phyloP scores from a whole-genome alignment of 2,113 vertebrate species.

The Echinops telfairi region DNA sequence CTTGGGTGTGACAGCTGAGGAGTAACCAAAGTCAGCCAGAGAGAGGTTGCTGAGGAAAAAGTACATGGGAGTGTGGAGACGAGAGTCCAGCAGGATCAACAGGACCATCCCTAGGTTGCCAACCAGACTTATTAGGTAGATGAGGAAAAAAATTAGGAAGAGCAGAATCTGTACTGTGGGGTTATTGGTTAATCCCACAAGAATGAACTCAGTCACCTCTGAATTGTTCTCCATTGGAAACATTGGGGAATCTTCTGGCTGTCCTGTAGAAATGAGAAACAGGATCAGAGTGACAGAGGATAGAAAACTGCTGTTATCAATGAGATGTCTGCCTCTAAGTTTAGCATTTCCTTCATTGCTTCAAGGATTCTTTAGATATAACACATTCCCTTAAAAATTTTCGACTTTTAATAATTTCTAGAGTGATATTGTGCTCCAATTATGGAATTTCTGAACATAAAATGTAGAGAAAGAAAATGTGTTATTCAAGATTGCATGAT shows the following conservation, averaged over 20 bases:
- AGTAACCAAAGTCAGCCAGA: not conserved
- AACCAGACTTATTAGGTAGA: slow-evolving; percentile 11
- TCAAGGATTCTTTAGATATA: not conserved
- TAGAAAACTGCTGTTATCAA: too few relatives aligned
- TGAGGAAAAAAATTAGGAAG: slow-evolving; percentile 22
- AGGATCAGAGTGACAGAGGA: not conserved
- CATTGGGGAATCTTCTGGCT: not conserved
- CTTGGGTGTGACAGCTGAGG: not conserved
- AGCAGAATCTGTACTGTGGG: not conserved
- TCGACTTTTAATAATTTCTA: not conserved
- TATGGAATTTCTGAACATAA: not conserved
- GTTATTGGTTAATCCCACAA: not conserved
- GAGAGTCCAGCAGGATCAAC: slow-evolving; percentile 4
- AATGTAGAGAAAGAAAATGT: not conserved
- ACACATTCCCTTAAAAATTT: not conserved
- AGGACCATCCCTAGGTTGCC: slow-evolving; percentile 27
- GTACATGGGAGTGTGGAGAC: slow-evolving; percentile 49
- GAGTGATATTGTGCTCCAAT: not conserved
- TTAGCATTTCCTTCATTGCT: not conserved
- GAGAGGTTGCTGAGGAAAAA: not conserved
- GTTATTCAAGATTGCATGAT: not conserved
- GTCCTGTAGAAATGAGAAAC: not conserved
- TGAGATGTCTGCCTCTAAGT: not conserved
- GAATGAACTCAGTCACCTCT: slow-evolving; percentile 32
- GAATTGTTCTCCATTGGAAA: slow-evolving; percentile 28